Base-by-base conservation (phyloP, 2,113 vertebrate species). In the Aspiorhynchus laticeps region DNA sequence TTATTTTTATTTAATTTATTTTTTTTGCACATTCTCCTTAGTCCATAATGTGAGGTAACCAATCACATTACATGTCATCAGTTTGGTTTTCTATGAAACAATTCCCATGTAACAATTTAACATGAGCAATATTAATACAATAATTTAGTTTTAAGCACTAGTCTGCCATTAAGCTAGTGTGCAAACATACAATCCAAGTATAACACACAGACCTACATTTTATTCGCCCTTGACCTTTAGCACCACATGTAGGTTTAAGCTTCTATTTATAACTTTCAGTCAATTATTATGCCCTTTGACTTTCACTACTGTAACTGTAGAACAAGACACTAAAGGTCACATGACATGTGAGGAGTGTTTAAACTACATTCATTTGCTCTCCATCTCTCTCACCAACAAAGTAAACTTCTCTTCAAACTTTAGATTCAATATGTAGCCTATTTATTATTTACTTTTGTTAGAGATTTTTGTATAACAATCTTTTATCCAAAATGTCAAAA, bases 231-330 rank as follows among this genome's bases (percentile, higher is more conserved):
- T 92, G 88, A 93, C 91, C 93, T 94, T 92, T 94, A 90, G 93
- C 92, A 90, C 91, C 88, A 84, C 91, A 80, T 80, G 90, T n/a
- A 77, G 85, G 85, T 89, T 88, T 94, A 92, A 94, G 93, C 93
- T 92, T 90, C 94, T 97, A 96, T 97, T 95, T 95, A 96, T 96
- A 95, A 87, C 94, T 91, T 73, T 88, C 38, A 63, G 89, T 86
- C 89, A 91, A 87, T 94, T 94, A 92, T 94, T 91, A 91, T 92
- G 88, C 93, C 94, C 90, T 93, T 92, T 96, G 92, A 95, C 94
- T 94, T 95, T 90, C 88, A 93, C 90, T 92, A 92, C 91, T 95
- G 95, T 96, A 97, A 98, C 91, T 77, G 85, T 95, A 97, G 94
- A 92, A 91, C 91, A 86, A 69, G 85, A 86, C 85, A 91, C 92